A percentile compares a stretch with the other conserved stretches of the same genome.
phyloP scores from a whole-genome alignment of 2,888 invertebrate species.

The Chymomyza amoena region DNA sequence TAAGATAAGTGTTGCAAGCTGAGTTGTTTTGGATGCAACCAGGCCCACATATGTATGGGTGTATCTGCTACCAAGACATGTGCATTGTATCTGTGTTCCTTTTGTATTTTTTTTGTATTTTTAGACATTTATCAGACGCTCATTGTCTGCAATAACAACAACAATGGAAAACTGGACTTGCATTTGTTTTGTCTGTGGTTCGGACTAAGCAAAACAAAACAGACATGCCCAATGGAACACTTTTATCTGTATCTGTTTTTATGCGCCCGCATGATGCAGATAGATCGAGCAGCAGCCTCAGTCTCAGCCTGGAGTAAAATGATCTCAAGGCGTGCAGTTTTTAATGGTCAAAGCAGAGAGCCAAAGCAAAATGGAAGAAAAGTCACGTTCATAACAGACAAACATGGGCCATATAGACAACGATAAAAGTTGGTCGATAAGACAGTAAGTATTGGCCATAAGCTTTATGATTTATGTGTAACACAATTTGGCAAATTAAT shows the following conservation, averaged over 20 bases:
- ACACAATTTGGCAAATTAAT: conserved; percentile 19
- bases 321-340: conserved; percentile 44
- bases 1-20: not conserved
- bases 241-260: conserved; percentile 42
- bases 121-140: conserved; percentile 63
- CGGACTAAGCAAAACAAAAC: conserved; percentile 6
- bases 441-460: not conserved
- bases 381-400: conserved; percentile 66
- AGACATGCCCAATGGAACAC: not conserved
- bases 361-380: conserved; percentile 52
- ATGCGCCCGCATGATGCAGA: conserved; percentile 45
- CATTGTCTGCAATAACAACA: conserved; percentile 22
- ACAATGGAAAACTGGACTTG: conserved; percentile 25
- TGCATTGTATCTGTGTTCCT: not conserved
- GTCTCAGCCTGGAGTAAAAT: conserved; percentile 53
- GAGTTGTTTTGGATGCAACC: not conserved
- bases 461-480: conserved; percentile 4
- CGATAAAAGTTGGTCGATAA: conserved; percentile 36
- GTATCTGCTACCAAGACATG: not conserved
- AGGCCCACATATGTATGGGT: not conserved
- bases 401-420: conserved; percentile 63
- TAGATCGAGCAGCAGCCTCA: conserved; percentile 19
- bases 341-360: conserved; percentile 11
- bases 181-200: conserved; percentile 55
- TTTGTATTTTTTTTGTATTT: conserved; percentile 43